phyloP scores from a whole-genome alignment of 2,888 invertebrate genomes.

The Gnatocerus cornutus region DNA sequence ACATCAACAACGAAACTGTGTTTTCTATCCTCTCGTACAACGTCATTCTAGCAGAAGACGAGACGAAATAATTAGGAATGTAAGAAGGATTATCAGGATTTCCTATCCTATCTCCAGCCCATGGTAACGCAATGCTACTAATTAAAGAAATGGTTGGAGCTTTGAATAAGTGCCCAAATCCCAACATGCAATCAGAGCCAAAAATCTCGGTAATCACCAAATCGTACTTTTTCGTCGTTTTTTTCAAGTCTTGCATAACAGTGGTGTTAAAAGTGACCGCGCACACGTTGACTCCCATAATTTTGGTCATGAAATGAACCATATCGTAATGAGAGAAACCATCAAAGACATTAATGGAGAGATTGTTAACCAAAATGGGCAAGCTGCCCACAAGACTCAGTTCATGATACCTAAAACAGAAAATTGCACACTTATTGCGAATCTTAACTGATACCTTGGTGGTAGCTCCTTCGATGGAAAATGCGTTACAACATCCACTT shows the following conservation, averaged over 20 bases:
- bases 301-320: conserved; percentile 37
- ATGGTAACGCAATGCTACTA: conserved; percentile 74
- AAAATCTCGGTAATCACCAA: conserved; percentile 75
- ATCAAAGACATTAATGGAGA: conserved; percentile 49
- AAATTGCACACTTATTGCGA: neutral
- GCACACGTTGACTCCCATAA: conserved; percentile 56
- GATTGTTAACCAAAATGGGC: conserved; percentile 54
- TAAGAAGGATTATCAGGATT: conserved; percentile 75
- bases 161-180: conserved; percentile 73
- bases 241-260: conserved; percentile 54
- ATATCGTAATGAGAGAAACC: conserved; percentile 10
- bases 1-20: neutral
- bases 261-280: conserved; percentile 55
- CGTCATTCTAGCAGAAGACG: conserved; percentile 71
- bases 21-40: conserved; percentile 62
- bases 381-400: conserved; percentile 57
- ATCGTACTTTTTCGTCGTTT: conserved; percentile 73
- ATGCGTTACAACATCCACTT: conserved; percentile 79
- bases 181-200: conserved; percentile 76
- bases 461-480: conserved; percentile 70
- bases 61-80: conserved; percentile 74
- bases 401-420: conserved; percentile 56
- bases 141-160: conserved; percentile 75
- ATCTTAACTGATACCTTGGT: conserved; percentile 4
- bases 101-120: conserved; percentile 73